These are phyloP conservation scores for Leptinotarsa haldemani DNA, from an alignment of 2,888 invertebrate genomes.

Conservation along the genomic window DNA sequence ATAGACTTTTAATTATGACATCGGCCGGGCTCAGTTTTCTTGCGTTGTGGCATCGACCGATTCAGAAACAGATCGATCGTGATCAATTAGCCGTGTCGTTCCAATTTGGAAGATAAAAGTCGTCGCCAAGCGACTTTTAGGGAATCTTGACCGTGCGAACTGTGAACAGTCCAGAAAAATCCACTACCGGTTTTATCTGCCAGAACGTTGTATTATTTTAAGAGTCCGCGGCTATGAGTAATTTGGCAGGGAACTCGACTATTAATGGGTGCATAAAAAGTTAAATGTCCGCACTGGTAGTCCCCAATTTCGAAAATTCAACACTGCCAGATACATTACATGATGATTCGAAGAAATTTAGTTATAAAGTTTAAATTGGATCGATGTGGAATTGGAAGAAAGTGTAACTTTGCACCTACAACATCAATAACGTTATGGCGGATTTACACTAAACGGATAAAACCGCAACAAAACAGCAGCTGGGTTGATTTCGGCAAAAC, in stretches of 20 bases:
- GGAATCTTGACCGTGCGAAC: background rate
- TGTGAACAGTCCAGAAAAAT: slow-evolving; percentile 1
- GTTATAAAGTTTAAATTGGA: background rate
- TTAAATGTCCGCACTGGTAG: background rate
- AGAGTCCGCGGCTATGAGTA: slow-evolving; percentile 17
- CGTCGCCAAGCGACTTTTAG: background rate
- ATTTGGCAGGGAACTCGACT: slow-evolving; percentile 12
- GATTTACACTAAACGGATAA: no score
- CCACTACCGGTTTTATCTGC: slow-evolving; percentile 28
- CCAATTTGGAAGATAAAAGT: slow-evolving; percentile 14
- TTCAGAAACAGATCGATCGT: background rate
- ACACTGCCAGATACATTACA: background rate
- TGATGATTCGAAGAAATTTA: background rate
- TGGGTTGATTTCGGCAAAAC: no score
- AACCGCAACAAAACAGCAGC: no score
- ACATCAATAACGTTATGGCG: no score
- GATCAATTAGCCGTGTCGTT: background rate
- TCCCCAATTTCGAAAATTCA: background rate
- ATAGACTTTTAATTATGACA: background rate
- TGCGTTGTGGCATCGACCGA: background rate
- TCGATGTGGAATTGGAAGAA: no score
- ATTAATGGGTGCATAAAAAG: slow-evolving; percentile 12
- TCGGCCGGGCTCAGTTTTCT: background rate
- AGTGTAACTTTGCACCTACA: no score
- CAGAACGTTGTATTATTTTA: slow-evolving; percentile 28